Evolutionary conservation across 2,888 invertebrate genomes (phyloP).

Genomic region (Drosophila cracens): DNA sequence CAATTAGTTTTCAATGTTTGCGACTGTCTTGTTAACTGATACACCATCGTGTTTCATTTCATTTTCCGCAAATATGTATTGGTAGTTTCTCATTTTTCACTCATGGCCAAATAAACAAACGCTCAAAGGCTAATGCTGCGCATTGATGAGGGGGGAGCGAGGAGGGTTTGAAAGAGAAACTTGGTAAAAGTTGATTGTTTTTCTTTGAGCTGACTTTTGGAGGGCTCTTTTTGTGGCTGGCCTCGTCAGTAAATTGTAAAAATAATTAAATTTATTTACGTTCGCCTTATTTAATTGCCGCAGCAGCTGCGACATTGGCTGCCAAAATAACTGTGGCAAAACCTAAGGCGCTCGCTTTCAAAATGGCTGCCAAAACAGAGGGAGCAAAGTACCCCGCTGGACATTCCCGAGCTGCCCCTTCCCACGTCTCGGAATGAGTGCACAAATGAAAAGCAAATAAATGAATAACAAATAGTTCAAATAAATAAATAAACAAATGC

Average conservation of each 20-base stretch:
- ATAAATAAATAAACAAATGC: constrained; percentile 59
- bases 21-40: constrained; percentile 44
- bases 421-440: constrained; percentile 9
- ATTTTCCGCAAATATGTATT: constrained; percentile 30
- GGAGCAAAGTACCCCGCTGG: background rate
- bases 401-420: background rate
- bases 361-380: constrained; percentile 41
- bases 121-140: constrained; percentile 2
- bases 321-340: constrained; percentile 26
- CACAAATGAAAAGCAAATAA: constrained; percentile 59
- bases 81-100: constrained; percentile 52
- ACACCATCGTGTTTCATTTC: constrained; percentile 48
- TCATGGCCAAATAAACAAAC: constrained; percentile 5
- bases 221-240: constrained; percentile 11
- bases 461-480: constrained; percentile 62
- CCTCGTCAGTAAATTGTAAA: constrained; percentile 67
- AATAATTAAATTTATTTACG: constrained; percentile 76
- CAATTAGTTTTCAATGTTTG: constrained; percentile 64
- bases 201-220: constrained; percentile 64
- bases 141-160: background rate
- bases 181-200: constrained; percentile 68
- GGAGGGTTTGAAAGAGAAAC: background rate
- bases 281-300: constrained; percentile 71
- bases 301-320: constrained; percentile 48
- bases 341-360: constrained; percentile 42